Evolutionary conservation across 2,113 vertebrate genomes (phyloP).

Genomic region (Oncorhynchus nerka): DNA sequence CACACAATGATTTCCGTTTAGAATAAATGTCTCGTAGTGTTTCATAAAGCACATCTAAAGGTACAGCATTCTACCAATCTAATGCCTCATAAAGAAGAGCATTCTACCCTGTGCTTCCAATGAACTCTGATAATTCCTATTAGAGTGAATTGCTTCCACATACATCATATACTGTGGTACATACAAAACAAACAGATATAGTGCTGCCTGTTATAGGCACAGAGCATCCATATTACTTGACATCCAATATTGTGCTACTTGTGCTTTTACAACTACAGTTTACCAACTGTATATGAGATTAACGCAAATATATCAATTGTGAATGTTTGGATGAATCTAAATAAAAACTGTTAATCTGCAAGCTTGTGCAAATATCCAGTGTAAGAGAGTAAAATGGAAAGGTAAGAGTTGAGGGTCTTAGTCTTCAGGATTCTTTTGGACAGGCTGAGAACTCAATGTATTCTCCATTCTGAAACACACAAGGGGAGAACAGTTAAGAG

Average conservation of each 20-base stretch:
- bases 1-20: not conserved
- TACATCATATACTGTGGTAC: not conserved
- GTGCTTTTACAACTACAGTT: slow-evolving; percentile 9
- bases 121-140: not conserved
- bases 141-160: not conserved
- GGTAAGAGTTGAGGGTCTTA: not conserved
- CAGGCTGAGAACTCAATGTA: slow-evolving; percentile 44
- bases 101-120: slow-evolving; percentile 17
- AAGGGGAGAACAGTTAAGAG: not conserved
- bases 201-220: not conserved
- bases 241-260: not conserved
- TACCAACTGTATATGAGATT: not conserved
- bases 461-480: slow-evolving; percentile 47
- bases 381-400: not conserved
- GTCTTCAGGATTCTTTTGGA: slow-evolving; percentile 38
- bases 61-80: slow-evolving; percentile 16
- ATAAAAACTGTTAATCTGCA: not conserved
- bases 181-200: slow-evolving; percentile 8
- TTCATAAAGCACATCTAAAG: slow-evolving; percentile 20
- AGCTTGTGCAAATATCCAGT: slow-evolving; percentile 4
- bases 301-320: not conserved
- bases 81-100: slow-evolving; percentile 25
- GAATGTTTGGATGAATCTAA: not conserved
- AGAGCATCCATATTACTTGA: not conserved
- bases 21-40: not conserved